Conservation (phyloP, 2,113 vertebrate genomes). For the Grammomys surdaster region DNA sequence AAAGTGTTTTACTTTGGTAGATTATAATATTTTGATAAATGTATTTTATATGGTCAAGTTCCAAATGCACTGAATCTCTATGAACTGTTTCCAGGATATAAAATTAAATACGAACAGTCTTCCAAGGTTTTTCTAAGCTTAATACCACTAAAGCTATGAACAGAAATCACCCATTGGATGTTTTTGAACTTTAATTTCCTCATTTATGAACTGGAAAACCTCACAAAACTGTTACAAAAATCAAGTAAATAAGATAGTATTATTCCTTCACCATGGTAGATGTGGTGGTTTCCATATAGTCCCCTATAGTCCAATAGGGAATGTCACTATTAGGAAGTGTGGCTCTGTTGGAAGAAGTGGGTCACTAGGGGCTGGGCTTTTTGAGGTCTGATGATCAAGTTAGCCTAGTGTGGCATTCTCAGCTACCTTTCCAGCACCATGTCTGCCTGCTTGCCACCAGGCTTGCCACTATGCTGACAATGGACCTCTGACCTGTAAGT, state of each 20-base stretch:
- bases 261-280: background rate
- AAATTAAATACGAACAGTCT: background rate
- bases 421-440: no score
- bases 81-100: background rate
- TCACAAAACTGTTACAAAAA: constrained; percentile 34
- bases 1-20: background rate
- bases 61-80: background rate
- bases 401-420: no score
- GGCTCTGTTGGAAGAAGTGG: background rate
- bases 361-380: background rate
- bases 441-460: no score
- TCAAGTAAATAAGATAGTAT: background rate
- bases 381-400: background rate
- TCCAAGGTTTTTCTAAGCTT: background rate
- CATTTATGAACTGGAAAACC: background rate
- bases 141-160: background rate
- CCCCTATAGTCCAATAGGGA: background rate
- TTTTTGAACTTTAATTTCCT: constrained; percentile 29
- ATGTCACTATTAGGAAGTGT: background rate
- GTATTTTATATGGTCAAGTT: background rate
- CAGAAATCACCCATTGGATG: background rate
- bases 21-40: background rate
- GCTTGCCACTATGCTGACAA: background rate
- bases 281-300: background rate
- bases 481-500: no score